These are phyloP conservation scores for Trisateles emortualis DNA, from an alignment of 2,888 invertebrate species.

Conservation along the genomic window DNA sequence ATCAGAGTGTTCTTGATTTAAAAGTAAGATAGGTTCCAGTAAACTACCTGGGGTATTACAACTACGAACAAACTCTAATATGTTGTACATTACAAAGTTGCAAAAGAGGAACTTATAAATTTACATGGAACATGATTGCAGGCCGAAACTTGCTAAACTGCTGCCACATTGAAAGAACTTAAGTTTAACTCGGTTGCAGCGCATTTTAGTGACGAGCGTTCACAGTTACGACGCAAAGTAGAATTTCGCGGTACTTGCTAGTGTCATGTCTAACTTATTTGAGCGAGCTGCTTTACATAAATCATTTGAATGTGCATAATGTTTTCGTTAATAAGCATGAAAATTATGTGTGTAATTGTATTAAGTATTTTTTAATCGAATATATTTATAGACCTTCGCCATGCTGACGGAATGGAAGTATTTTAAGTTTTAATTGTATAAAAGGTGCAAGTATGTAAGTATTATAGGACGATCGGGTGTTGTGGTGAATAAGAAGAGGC, in stretches of 20 bases:
- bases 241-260: slow-evolving; percentile 19
- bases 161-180: slow-evolving; percentile 60
- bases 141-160: slow-evolving; percentile 57
- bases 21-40: slow-evolving; percentile 25
- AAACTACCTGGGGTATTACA: slow-evolving; percentile 35
- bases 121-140: slow-evolving; percentile 64
- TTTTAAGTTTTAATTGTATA: too few relatives aligned
- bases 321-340: too few relatives aligned
- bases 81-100: slow-evolving; percentile 54
- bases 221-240: slow-evolving; percentile 32
- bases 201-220: slow-evolving; percentile 48
- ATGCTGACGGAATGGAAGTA: too few relatives aligned
- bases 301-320: too few relatives aligned
- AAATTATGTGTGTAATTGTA: too few relatives aligned
- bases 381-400: too few relatives aligned
- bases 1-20: slow-evolving; percentile 35
- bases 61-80: slow-evolving; percentile 37
- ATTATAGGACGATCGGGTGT: too few relatives aligned
- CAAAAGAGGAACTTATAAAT: slow-evolving; percentile 58
- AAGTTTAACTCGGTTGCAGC: slow-evolving; percentile 49
- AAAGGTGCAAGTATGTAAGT: too few relatives aligned
- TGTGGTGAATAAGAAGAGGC: too few relatives aligned
- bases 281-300: neutral
- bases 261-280: slow-evolving; percentile 33
- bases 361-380: too few relatives aligned